A percentile compares a stretch with the other conserved stretches of the same genome.
phyloP scores from a whole-genome alignment of 2,797 vertebrate genomes.

The Typhlichthys subterraneus region DNA sequence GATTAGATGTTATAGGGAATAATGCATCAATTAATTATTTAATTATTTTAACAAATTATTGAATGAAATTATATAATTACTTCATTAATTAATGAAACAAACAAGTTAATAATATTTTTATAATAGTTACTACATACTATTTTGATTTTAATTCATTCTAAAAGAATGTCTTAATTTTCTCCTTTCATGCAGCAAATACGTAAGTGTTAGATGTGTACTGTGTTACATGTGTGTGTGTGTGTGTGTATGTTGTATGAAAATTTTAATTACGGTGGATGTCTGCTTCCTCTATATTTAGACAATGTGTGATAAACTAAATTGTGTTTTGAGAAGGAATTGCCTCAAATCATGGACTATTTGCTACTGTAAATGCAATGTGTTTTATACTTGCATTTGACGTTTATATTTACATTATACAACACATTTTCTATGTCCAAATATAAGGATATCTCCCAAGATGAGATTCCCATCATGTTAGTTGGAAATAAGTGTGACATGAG shows the following conservation, averaged over 20 bases:
- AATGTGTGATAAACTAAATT: background rate
- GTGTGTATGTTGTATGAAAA: background rate
- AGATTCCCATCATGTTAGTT: constrained; percentile 94
- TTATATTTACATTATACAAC: background rate
- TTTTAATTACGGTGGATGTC: background rate
- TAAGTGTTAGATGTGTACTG: constrained; percentile 48
- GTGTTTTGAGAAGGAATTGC: too few relatives aligned
- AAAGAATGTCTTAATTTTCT: constrained; percentile 10
- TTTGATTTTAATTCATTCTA: too few relatives aligned
- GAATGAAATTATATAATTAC: too few relatives aligned
- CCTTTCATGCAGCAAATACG: constrained; percentile 60
- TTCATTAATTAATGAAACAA: too few relatives aligned
- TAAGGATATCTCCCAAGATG: constrained; percentile 85
- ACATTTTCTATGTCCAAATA: background rate
- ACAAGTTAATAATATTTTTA: too few relatives aligned
- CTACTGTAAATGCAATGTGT: too few relatives aligned
- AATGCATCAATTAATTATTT: too few relatives aligned
- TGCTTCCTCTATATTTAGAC: background rate
- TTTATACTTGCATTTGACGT: too few relatives aligned
- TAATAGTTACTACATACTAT: too few relatives aligned
- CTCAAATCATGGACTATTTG: too few relatives aligned
- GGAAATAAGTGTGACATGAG: constrained; percentile 95
- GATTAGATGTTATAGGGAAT: too few relatives aligned
- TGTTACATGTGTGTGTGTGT: constrained; percentile 6
- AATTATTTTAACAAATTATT: too few relatives aligned